These are phyloP conservation scores for Tortricodes alternella DNA, from an alignment of 2,888 invertebrate genomes.

Conservation along the genomic window DNA sequence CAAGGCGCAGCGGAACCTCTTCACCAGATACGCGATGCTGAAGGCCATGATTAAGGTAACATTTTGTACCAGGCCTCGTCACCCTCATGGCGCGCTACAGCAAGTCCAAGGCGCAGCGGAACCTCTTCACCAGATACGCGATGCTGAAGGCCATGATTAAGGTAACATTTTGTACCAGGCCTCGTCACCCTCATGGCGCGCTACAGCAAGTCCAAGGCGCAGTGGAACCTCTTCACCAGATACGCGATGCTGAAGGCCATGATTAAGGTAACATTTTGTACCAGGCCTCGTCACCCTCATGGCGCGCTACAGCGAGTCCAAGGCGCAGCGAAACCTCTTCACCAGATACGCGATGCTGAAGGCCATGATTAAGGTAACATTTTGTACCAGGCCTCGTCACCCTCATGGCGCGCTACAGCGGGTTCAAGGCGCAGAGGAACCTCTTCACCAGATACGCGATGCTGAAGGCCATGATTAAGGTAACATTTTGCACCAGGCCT, in stretches of 20 bases:
- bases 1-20: constrained; percentile 92
- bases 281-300: constrained; percentile 93
- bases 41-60: constrained; percentile 95
- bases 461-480: constrained; percentile 96
- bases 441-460: constrained; percentile 93
- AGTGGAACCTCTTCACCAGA: constrained; percentile 93
- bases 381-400: no score
- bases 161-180: no score
- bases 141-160: constrained; percentile 95
- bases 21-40: constrained; percentile 92
- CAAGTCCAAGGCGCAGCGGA: constrained; percentile 92
- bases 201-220: constrained; percentile 93
- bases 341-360: constrained; percentile 93
- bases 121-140: constrained; percentile 93
- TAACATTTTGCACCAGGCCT: no score
- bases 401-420: constrained; percentile 93
- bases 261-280: constrained; percentile 95
- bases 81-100: constrained; percentile 94
- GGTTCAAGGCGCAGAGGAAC: constrained; percentile 93
- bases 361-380: constrained; percentile 95
- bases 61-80: no score
- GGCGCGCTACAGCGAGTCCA: constrained; percentile 94
- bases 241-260: constrained; percentile 93
- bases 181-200: constrained; percentile 93
- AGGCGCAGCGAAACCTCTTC: constrained; percentile 92